These are phyloP conservation scores for Pachyuromys duprasi DNA, from an alignment of 2,797 vertebrate species.

Conservation along the genomic window DNA sequence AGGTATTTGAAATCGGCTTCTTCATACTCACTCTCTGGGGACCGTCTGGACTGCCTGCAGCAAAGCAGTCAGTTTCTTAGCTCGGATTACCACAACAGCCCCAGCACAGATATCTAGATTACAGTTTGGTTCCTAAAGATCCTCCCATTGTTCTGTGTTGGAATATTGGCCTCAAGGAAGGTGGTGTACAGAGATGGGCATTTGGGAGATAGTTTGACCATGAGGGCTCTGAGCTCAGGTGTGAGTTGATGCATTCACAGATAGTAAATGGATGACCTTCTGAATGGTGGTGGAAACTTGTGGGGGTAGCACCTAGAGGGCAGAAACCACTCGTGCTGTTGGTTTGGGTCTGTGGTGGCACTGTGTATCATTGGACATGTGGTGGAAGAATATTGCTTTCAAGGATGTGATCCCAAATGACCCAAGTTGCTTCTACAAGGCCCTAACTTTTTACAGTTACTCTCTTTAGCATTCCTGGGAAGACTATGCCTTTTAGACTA, in stretches of 20 bases:
- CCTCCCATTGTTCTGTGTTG: not conserved
- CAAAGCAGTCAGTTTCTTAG: slow-evolving; percentile 56
- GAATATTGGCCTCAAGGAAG: not conserved
- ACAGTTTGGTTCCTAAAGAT: not conserved
- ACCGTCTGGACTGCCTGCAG: slow-evolving; percentile 75
- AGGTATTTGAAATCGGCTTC: slow-evolving; percentile 80
- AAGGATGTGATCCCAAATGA: not conserved
- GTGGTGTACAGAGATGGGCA: not conserved
- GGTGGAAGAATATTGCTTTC: not conserved
- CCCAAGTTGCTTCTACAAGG: not conserved
- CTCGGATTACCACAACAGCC: slow-evolving; percentile 77
- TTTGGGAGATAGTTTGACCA: not conserved
- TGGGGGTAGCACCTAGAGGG: not conserved
- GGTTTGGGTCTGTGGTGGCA: not conserved
- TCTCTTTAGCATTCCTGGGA: not conserved
- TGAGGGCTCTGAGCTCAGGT: not conserved
- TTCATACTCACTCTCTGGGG: slow-evolving; percentile 80
- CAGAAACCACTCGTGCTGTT: not conserved
- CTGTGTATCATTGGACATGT: no score
- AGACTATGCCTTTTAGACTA: not conserved
- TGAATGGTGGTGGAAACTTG: not conserved
- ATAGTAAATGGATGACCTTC: not conserved
- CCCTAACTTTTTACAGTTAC: not conserved
- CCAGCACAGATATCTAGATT: not conserved
- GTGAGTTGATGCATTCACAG: not conserved